Conservation (phyloP, 2,888 invertebrate species). For the Erebia aethiops region DNA sequence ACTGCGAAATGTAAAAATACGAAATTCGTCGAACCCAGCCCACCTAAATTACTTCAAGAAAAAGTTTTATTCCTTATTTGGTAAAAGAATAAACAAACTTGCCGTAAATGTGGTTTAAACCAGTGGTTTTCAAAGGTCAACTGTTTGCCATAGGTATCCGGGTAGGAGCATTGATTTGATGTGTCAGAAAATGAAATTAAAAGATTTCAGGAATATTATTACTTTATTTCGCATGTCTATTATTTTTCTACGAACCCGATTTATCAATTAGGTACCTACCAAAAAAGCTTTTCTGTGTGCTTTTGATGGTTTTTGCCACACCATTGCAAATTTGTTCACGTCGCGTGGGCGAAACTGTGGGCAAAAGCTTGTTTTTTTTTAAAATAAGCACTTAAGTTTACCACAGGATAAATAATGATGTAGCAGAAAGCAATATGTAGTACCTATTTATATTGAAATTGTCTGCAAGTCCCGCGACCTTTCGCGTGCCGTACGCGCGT, state of each 20-base stretch:
- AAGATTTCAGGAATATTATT: too few species aligned
- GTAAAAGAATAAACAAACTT: constrained; percentile 17
- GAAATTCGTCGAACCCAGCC: constrained; percentile 31
- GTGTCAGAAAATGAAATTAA: too few species aligned
- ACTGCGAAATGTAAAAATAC: constrained; percentile 40
- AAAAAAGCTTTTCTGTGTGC: too few species aligned
- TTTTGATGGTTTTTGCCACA: too few species aligned
- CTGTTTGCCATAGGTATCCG: not conserved
- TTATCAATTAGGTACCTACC: too few species aligned
- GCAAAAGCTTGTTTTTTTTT: too few species aligned
- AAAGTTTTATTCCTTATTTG: constrained; percentile 11
- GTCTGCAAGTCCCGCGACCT: constrained; percentile 1
- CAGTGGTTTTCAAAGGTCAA: not conserved
- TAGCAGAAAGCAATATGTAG: not conserved
- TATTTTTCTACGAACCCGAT: too few species aligned
- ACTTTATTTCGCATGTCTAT: too few species aligned
- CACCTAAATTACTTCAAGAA: constrained; percentile 16
- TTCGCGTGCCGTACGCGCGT: constrained; percentile 36
- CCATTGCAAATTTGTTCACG: too few species aligned
- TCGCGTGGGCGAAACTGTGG: too few species aligned
- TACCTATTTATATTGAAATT: constrained; percentile 4
- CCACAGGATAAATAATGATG: constrained; percentile 3
- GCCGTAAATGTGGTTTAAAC: constrained; percentile 8
- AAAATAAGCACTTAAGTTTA: not conserved
- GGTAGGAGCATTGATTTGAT: too few species aligned